Base-by-base conservation (phyloP, 2,113 vertebrate genomes). In the Cottus gobio region DNA sequence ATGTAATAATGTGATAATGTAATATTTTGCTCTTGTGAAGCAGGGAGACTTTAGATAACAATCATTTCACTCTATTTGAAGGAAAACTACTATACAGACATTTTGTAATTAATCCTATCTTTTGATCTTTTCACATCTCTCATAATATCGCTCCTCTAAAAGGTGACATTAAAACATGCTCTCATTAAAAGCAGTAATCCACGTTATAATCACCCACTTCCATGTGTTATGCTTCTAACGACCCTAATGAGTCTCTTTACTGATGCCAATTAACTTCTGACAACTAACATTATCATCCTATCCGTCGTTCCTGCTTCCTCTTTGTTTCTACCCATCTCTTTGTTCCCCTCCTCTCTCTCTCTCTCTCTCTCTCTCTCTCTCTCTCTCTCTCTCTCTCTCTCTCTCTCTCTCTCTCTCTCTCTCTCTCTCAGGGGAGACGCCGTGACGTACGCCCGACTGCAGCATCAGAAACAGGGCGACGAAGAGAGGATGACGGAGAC, bases 371-470 rank as follows among this genome's bases (percentile, higher is more conserved):
- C 39, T 57, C 56, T 28, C n/a, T n/a, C n/a, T n/a, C n/a, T n/a
- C n/a, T n/a, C n/a, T n/a, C n/a, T n/a, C n/a, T 44, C 13, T 44
- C 42, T 58, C 26, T 16, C 85, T 88, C 67, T 73, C 73, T 7
- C 93, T 42, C 44, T 46, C 44, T 42, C 44, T 46, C 44, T 46
- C 44, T 42, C 44, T 46, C 12, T 44, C 13, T 44, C 42, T 58
- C 26, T 16, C 85, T 88, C 67, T 73, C 73, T 7, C 93, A 99
- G 98, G 95, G 98, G 98, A 0, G 97, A 97, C 0, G 97, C 96
- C 0, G 96, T 99, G 79, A 94, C 96, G 44, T 99, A 99, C 0
- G 98, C 98, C 46, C 91, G 96, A 39, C 96, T 99, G 80, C 96
- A 98, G 89, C 96, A 98, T 88, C 96, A 97, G 89, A 98, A 96